Base-by-base conservation (phyloP, 2,113 vertebrate species). In the Dryoscopus gambensis region DNA sequence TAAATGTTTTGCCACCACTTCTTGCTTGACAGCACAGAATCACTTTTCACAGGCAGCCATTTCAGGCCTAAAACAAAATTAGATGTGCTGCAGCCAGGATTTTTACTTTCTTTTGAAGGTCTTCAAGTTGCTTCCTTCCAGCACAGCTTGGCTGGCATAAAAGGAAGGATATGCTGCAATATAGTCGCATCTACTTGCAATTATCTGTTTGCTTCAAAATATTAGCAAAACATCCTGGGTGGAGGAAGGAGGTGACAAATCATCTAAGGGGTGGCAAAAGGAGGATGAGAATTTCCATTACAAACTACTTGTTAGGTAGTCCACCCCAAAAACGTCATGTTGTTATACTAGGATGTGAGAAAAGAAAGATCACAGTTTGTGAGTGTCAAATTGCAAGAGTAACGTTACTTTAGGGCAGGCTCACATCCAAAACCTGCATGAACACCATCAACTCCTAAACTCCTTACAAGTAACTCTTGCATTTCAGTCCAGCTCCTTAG, bases 151-250 rank as follows among this genome's bases (percentile, higher is more conserved):
- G 55, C 49, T 90, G 75, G 73, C 56, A 78, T 37, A 27, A 73
- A 92, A 96, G 88, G 88, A 96, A 96, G 83, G 88, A 92, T 96
- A 42, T 93, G 79, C 92, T 90, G 93, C 92, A 95, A 95, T 42
- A 65, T 0, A 70, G 83, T 20, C 44, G 18, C 62, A 78, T 84
- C 81, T 82, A 90, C 52, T 81, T 68, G 73, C 73, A 96, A 74
- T 71, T 84, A 89, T 77, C 46, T 53, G 37, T 79, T 92, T 89
- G 84, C 56, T 57, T 94, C 65, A 46, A 89, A 78, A 69, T 81
- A 89, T 56, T 62, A 84, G 53, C 14, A 13, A 92, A 92, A 86
- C 56, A 73, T 75, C 28, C 68, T 47, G 69, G 67, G 73, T 68
- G 57, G 67, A 91, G 71, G 57, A 75, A 69, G 33, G 56, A 69